Percentiles rank a stretch among this genome's conserved stretches.
These are phyloP conservation scores for Chlorodrepanis virens DNA, from an alignment of 2,113 vertebrate species.

Conservation along the genomic window DNA sequence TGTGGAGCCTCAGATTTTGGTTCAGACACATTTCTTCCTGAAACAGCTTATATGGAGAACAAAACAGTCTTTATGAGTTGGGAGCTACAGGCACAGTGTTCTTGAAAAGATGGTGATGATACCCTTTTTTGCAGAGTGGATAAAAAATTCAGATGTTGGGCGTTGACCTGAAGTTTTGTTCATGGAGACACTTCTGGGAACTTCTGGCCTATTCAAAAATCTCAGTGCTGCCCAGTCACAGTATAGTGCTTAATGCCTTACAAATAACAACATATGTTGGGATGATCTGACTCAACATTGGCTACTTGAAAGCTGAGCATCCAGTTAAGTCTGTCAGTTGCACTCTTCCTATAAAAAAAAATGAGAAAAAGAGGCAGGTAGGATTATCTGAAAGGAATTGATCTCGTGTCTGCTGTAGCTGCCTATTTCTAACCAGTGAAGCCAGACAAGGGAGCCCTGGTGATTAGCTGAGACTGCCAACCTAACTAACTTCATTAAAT, in stretches of 20 bases:
- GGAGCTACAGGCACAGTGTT: neutral
- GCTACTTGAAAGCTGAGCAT: neutral
- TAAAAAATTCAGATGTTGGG: accelerated
- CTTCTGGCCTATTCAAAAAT: neutral
- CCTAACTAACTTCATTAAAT: neutral
- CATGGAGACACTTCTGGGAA: neutral
- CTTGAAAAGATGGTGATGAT: neutral
- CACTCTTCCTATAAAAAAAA: neutral
- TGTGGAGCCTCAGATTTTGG: neutral
- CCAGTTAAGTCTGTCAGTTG: neutral
- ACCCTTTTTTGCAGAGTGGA: neutral
- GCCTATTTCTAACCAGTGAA: neutral
- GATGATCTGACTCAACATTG: neutral
- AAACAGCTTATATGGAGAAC: neutral
- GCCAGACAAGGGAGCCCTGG: neutral
- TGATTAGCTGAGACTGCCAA: neutral
- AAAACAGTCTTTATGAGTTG: neutral
- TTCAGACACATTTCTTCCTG: neutral
- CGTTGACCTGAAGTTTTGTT: neutral
- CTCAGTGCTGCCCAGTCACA: neutral
- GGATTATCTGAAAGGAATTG: neutral
- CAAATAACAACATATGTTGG: neutral
- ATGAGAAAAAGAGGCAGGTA: neutral
- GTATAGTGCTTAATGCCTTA: neutral
- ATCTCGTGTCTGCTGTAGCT: neutral